These are phyloP conservation scores for Choristoneura rosaceana DNA, from an alignment of 2,888 invertebrate genomes.

Conservation along the genomic window DNA sequence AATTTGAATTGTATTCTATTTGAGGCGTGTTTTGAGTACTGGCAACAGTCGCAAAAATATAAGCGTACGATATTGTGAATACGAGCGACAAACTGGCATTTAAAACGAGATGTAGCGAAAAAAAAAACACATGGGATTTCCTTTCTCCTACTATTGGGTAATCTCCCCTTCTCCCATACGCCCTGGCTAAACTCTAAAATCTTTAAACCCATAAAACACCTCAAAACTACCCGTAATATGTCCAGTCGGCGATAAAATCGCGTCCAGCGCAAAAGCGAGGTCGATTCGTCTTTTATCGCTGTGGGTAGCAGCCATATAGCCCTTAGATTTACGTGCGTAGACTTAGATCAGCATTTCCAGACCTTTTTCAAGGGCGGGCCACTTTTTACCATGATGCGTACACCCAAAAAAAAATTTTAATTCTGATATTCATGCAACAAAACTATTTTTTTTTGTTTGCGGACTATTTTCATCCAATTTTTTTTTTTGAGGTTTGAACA, in stretches of 20 bases:
- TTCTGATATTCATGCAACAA: too few species aligned
- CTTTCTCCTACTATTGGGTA: neutral
- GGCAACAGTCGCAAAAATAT: too few species aligned
- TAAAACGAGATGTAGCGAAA: too few species aligned
- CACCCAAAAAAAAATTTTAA: too few species aligned
- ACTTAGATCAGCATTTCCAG: neutral
- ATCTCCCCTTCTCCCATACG: slow-evolving; percentile 3
- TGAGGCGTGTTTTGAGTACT: too few species aligned
- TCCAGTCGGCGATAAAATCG: neutral
- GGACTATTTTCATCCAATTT: too few species aligned
- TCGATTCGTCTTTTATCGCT: slow-evolving; percentile 12
- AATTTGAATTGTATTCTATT: neutral
- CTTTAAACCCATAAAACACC: slow-evolving; percentile 9
- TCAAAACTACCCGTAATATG: slow-evolving; percentile 1
- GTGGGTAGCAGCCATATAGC: neutral
- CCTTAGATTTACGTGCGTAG: slow-evolving; percentile 13
- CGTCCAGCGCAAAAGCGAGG: slow-evolving; percentile 6
- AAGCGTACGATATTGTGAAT: too few species aligned
- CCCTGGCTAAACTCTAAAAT: neutral
- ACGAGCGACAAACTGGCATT: neutral
- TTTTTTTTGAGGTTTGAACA: too few species aligned
- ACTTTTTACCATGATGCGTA: too few species aligned
- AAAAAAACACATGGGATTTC: too few species aligned
- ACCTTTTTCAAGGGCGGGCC: too few species aligned
- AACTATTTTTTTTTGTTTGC: too few species aligned